Evolutionary conservation across 2,797 vertebrate genomes (phyloP).

Genomic region (Falco novaeseelandiae): DNA sequence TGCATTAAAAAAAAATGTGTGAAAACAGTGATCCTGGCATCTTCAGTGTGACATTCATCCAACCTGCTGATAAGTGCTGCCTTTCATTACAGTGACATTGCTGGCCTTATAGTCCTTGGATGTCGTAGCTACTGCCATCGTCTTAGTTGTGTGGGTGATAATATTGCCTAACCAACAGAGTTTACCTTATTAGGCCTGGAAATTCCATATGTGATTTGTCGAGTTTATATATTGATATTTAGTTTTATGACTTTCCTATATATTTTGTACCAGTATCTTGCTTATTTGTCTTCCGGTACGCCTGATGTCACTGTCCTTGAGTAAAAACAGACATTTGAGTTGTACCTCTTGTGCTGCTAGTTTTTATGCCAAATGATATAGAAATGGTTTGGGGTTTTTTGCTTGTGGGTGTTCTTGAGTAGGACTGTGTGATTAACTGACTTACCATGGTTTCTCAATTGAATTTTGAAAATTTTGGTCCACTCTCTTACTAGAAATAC

Average conservation of each 20-base stretch:
- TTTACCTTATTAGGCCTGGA: not conserved
- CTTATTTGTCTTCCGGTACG: not conserved
- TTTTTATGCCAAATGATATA: not conserved
- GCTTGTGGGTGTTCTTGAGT: not conserved
- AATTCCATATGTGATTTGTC: not conserved
- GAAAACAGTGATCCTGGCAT: not conserved
- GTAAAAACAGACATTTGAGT: not conserved
- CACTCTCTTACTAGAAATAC: not conserved
- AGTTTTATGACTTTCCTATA: not conserved
- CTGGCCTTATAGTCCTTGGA: not conserved
- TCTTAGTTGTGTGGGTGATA: not conserved
- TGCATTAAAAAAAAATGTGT: not conserved
- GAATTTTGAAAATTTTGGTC: not conserved
- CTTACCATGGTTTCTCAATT: not conserved
- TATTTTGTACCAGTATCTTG: not conserved
- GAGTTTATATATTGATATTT: not conserved
- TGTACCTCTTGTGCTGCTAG: not conserved
- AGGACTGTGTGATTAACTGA: not conserved
- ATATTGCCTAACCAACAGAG: not conserved
- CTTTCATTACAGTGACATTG: not conserved
- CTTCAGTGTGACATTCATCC: not conserved
- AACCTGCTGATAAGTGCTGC: rapidly evolving
- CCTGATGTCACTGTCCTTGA: not conserved
- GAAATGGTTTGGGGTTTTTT: not conserved
- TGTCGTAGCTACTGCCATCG: not conserved